These are phyloP conservation scores for Holothuria leucospilota DNA, from an alignment of 53 echinoderm and acorn worm genomes.

Conservation along the genomic window DNA sequence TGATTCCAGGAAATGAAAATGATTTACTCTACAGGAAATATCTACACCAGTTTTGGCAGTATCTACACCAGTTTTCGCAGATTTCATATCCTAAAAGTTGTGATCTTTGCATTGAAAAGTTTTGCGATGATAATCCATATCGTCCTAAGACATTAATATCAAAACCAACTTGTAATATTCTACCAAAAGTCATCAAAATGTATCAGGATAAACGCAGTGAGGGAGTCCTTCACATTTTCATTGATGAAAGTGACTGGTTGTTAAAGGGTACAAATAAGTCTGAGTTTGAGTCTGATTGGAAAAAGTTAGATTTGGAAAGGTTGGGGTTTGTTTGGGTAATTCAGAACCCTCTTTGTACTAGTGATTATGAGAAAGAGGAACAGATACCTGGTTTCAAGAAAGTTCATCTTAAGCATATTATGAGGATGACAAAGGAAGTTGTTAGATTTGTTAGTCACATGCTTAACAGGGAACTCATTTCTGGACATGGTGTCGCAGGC, in stretches of 20 bases:
- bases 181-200: neutral
- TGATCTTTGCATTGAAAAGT: too few relatives aligned
- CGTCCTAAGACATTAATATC: neutral
- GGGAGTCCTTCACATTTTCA: neutral
- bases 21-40: too few relatives aligned
- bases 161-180: neutral
- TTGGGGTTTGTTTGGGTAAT: neutral
- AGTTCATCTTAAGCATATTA: neutral
- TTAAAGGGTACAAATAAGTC: neutral
- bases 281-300: neutral
- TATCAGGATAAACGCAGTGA: neutral
- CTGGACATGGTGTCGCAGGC: conserved; percentile 2
- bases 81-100: too few relatives aligned
- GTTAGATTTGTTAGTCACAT: neutral
- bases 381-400: neutral
- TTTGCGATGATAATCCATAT: too few relatives aligned
- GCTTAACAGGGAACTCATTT: neutral
- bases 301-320: neutral
- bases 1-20: too few relatives aligned
- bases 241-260: neutral
- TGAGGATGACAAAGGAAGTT: neutral
- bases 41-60: too few relatives aligned
- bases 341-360: neutral
- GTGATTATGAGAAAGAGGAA: neutral
- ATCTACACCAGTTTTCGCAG: too few relatives aligned